Evolutionary conservation across 2,888 invertebrate genomes (phyloP).

Genomic region (Tinea trinotella): DNA sequence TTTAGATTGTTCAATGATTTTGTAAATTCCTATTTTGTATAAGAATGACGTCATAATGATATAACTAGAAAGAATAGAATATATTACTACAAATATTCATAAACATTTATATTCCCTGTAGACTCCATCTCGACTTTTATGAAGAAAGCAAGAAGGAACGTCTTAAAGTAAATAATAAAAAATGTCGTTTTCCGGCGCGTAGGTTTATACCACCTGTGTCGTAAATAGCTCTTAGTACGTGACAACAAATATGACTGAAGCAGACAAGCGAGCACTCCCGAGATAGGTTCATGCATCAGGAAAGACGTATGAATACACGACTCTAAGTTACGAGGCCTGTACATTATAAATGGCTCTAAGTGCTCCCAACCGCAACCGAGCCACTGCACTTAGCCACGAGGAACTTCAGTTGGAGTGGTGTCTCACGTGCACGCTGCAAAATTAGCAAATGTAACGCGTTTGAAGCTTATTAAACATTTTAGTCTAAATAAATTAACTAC

Average conservation of each 20-base stretch:
- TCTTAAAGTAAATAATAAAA: too few relatives aligned
- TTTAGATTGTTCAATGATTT: too few relatives aligned
- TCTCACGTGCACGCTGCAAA: slow-evolving; percentile 6
- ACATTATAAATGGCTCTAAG: slow-evolving; percentile 17
- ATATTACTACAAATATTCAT: too few relatives aligned
- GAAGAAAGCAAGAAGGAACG: too few relatives aligned
- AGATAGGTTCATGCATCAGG: slow-evolving; percentile 16
- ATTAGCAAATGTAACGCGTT: slow-evolving; percentile 8
- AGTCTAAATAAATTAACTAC: background rate
- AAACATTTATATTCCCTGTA: too few relatives aligned
- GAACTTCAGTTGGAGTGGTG: slow-evolving; percentile 14
- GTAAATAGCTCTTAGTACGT: slow-evolving; percentile 5
- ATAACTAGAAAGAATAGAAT: too few relatives aligned
- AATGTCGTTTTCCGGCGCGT: background rate
- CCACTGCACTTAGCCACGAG: slow-evolving; percentile 17
- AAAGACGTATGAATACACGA: slow-evolving; percentile 16
- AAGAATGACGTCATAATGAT: too few relatives aligned
- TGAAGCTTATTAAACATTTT: background rate
- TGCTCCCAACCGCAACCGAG: slow-evolving; percentile 14
- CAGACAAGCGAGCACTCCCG: slow-evolving; percentile 7
- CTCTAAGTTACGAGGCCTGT: slow-evolving; percentile 12
- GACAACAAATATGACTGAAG: slow-evolving; percentile 3
- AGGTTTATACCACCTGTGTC: background rate
- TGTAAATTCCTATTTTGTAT: too few relatives aligned
- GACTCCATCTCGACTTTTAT: too few relatives aligned